These are phyloP conservation scores for Tinea trinotella DNA, from an alignment of 2,888 invertebrate species.

Conservation along the genomic window DNA sequence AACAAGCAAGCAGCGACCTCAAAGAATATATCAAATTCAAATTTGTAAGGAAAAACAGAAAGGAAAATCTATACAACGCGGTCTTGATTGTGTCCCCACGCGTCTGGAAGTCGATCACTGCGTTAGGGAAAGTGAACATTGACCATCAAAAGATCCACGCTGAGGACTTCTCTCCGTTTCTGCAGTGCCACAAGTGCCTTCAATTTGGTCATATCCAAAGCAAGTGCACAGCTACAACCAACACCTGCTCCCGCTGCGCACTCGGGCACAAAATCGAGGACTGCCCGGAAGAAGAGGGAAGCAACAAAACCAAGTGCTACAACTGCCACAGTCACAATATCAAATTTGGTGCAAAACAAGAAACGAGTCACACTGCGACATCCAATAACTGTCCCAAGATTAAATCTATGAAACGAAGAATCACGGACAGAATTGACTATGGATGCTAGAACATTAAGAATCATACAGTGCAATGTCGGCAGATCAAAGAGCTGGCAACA, in stretches of 20 bases:
- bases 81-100: conserved; percentile 17
- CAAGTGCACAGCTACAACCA: conserved; percentile 19
- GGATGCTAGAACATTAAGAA: background rate
- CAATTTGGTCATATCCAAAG: conserved; percentile 23
- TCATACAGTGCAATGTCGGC: conserved; percentile 21
- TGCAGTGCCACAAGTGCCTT: conserved; percentile 24
- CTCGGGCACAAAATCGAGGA: no score
- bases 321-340: conserved; percentile 21
- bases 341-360: conserved; percentile 1
- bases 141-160: conserved; percentile 22
- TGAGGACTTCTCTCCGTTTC: conserved; percentile 21
- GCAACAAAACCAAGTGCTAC: conserved; percentile 8
- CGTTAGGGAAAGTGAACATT: conserved; percentile 14
- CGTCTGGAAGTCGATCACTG: conserved; percentile 10
- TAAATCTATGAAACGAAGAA: background rate
- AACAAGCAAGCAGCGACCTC: background rate
- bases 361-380: conserved; percentile 17
- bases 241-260: background rate
- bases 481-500: conserved; percentile 12
- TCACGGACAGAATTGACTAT: background rate
- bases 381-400: background rate
- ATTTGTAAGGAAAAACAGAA: background rate
- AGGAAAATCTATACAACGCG: background rate
- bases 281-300: background rate
- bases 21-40: background rate